phyloP scores from a whole-genome alignment of 2,888 invertebrate genomes.

The Chalcosyrphus nemorum region DNA sequence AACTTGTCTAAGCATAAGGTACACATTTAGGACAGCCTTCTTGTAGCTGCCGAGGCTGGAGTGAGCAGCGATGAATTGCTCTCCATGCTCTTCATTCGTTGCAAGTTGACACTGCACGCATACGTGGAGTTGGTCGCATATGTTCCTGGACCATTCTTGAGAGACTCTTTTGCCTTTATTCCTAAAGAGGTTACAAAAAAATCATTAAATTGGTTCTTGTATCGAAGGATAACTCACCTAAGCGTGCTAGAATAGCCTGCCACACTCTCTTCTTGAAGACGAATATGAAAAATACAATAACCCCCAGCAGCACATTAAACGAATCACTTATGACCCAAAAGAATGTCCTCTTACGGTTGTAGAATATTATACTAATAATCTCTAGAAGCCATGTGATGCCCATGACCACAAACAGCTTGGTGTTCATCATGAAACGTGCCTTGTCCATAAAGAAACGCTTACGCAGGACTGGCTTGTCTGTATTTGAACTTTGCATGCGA shows the following conservation, averaged over 20 bases:
- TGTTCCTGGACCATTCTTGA: constrained; percentile 72
- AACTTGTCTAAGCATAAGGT: not conserved
- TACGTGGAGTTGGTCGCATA: constrained; percentile 76
- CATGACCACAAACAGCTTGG: constrained; percentile 91
- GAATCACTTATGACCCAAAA: constrained; percentile 84
- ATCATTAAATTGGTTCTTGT: not conserved
- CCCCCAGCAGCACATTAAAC: constrained; percentile 88
- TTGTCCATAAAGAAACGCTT: constrained; percentile 86
- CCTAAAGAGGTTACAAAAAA: no score
- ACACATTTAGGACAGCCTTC: constrained; percentile 41
- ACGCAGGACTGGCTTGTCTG: constrained; percentile 84
- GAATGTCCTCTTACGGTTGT: constrained; percentile 83
- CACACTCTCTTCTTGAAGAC: constrained; percentile 87
- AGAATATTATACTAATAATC: constrained; percentile 84
- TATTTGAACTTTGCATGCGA: constrained; percentile 86
- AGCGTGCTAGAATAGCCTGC: constrained; percentile 84
- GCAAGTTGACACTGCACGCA: constrained; percentile 74
- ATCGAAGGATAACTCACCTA: constrained; percentile 82
- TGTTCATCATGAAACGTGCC: constrained; percentile 87
- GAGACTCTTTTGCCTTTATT: constrained; percentile 51
- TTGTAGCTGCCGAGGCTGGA: constrained; percentile 53
- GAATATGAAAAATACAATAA: constrained; percentile 88
- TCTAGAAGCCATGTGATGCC: constrained; percentile 89
- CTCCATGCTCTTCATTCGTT: constrained; percentile 75
- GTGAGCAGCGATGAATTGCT: constrained; percentile 74